phyloP scores from a whole-genome alignment of 2,113 vertebrate species.

The Sturnira hondurensis region DNA sequence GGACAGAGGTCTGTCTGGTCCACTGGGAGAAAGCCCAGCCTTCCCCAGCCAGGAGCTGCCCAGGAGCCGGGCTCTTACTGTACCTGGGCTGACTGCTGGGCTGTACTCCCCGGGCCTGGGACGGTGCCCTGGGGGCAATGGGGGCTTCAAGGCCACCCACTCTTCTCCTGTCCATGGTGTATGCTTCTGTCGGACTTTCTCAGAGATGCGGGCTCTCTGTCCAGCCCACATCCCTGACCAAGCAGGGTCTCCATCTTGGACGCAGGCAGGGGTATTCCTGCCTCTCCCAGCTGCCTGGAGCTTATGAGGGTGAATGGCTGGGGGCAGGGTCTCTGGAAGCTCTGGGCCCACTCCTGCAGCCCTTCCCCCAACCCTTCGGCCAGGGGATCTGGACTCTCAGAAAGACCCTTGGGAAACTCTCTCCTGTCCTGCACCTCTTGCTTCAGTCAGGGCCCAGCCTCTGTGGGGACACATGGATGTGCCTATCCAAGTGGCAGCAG shows the following conservation, averaged over 20 bases:
- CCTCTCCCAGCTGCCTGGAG: background rate
- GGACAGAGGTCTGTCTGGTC: background rate
- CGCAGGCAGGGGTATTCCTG: background rate
- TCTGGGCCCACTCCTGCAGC: background rate
- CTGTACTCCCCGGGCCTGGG: background rate
- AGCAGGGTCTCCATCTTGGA: background rate
- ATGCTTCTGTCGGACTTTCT: constrained; percentile 14
- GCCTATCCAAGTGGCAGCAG: background rate
- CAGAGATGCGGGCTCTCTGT: background rate
- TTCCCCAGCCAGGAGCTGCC: too few species aligned
- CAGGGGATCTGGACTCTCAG: background rate
- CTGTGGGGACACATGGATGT: rapidly evolving
- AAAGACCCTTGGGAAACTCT: background rate
- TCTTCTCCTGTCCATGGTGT: background rate
- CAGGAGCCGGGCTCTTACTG: background rate
- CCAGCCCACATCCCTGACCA: background rate
- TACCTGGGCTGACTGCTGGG: background rate
- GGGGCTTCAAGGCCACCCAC: background rate
- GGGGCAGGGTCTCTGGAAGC: background rate
- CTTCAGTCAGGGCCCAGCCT: background rate
- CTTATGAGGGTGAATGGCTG: background rate
- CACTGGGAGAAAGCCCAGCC: background rate
- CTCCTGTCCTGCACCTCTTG: background rate
- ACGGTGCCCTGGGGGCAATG: rapidly evolving
- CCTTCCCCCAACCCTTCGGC: too few species aligned